Evolutionary conservation across 2,888 invertebrate species (phyloP), one percentile per base, ranked within the genome.

Genomic region (Eupithecia pulchellata): DNA sequence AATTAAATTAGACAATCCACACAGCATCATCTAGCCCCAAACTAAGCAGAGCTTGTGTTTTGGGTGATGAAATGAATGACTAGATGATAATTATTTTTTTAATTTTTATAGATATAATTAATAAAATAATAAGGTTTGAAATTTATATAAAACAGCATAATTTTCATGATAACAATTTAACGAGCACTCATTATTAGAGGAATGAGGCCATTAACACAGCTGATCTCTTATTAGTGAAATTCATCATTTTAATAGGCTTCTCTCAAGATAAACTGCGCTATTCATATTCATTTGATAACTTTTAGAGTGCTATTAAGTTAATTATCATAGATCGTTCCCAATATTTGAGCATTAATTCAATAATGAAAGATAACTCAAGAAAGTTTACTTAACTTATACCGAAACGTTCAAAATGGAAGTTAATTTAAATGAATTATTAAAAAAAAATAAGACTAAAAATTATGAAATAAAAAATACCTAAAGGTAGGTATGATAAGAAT

Each of bases 151-250:
- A 52, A 20, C 11, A 25, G 11, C 13, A 25, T 52, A 13, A 25
- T 52, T 52, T 13, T 13, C 13, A 11, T 20, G 11, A 25, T 52
- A 1, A 52, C 52, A 25, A 52, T 52, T 52, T 25, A 47, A 25
- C 25, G 52, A 52, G 25, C 52, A 25, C 52, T 25, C n/a, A 3
- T n/a, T 4, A n/a, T 32, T 32, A 32, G 4, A 8, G 30, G 9
- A 60, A 32, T 60, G 58, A 60, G n/a, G 58, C 58, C 30, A 30
- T 60, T 60, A 60, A 60, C 32, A 60, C 58, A n/a, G 32, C 29
- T 60, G 30, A 60, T 60, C 32, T 60, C 30, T 57, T 57, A 30
- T 17, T 58, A 58, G 30, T 32, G 32, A n/a, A 4, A 32, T 30
- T 60, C 30, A 60, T 60, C 58, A 32, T 32, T 60, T 14, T 30